Percentiles rank a stretch among this genome's conserved stretches.
Evolutionary conservation across 1,140 invertebrate species (phyloP).

Genomic region (Aphaenogaster ashmeadi): DNA sequence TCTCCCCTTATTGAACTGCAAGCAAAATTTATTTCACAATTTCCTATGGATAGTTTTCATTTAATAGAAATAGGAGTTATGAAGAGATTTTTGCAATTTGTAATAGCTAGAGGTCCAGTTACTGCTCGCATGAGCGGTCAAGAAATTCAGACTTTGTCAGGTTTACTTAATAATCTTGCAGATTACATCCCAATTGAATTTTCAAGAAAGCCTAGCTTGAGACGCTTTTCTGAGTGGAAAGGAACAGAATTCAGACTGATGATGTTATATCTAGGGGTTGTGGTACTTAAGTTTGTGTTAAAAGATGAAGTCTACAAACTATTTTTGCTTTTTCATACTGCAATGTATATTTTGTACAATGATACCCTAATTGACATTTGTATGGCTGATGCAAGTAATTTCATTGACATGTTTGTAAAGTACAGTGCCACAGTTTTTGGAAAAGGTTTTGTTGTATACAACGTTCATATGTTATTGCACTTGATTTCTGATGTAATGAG

Average conservation of each 20-base stretch:
- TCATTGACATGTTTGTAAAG: constrained; percentile 20
- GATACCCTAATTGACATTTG: not conserved
- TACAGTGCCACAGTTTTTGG: constrained; percentile 16
- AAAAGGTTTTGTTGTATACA: constrained; percentile 20
- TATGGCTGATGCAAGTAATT: constrained; percentile 17
- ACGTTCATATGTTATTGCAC: constrained; percentile 19
- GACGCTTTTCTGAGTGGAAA: constrained; percentile 23
- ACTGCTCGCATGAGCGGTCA: constrained; percentile 16
- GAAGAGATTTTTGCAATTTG: constrained; percentile 8
- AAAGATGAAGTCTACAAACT: constrained; percentile 1
- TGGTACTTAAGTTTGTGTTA: constrained; percentile 8
- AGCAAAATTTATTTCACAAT: constrained; percentile 29
- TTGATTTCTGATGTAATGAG: constrained; percentile 15
- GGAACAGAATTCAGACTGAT: constrained; percentile 19
- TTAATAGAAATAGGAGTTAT: constrained; percentile 24
- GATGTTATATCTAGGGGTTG: constrained; percentile 9
- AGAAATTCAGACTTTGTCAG: constrained; percentile 11
- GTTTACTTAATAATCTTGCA: constrained; percentile 12
- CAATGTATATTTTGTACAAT: constrained; percentile 20
- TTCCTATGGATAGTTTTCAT: constrained; percentile 22
- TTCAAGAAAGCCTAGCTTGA: constrained; percentile 11
- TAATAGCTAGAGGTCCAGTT: constrained; percentile 20
- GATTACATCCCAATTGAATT: constrained; percentile 4
- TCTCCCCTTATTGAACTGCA: not conserved
- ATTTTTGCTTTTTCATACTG: constrained; percentile 14